Conservation (phyloP, 2,888 invertebrate species). For the Ceratothoa steindachneri region DNA sequence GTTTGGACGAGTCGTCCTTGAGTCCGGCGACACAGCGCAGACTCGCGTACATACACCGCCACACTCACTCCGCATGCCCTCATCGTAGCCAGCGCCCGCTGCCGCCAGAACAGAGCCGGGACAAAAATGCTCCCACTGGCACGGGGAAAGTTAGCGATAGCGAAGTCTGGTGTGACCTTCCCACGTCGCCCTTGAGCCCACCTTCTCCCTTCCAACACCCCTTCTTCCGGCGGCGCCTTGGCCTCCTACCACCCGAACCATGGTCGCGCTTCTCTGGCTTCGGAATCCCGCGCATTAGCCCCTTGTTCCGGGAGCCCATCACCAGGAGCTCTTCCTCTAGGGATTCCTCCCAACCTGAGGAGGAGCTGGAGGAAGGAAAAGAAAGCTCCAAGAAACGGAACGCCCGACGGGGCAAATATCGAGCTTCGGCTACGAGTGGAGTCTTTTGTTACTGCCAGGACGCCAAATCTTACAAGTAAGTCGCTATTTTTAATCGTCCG, state of each 20-base stretch:
- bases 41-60: conserved; percentile 22
- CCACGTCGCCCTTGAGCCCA: conserved; percentile 41
- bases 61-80: conserved; percentile 20
- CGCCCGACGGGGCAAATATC: not conserved
- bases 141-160: conserved; percentile 22
- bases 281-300: conserved; percentile 27
- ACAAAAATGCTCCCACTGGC: not conserved
- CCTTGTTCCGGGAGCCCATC: not conserved
- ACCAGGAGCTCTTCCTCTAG: conserved; percentile 1
- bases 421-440: conserved; percentile 22
- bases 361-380: not conserved
- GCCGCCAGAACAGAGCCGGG: not conserved
- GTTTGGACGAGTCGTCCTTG: conserved; percentile 28
- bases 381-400: not conserved
- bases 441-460: conserved; percentile 31
- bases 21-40: conserved; percentile 16
- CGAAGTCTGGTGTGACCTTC: conserved; percentile 33
- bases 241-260: conserved; percentile 21
- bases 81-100: not conserved
- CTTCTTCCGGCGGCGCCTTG: conserved; percentile 42
- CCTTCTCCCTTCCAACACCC: conserved; percentile 46
- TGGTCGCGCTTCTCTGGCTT: conserved; percentile 45
- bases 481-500: not conserved
- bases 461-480: conserved; percentile 35
- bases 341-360: not conserved